These are phyloP conservation scores for Hyppa rectilinea DNA, from an alignment of 2,888 invertebrate genomes.

Conservation along the genomic window DNA sequence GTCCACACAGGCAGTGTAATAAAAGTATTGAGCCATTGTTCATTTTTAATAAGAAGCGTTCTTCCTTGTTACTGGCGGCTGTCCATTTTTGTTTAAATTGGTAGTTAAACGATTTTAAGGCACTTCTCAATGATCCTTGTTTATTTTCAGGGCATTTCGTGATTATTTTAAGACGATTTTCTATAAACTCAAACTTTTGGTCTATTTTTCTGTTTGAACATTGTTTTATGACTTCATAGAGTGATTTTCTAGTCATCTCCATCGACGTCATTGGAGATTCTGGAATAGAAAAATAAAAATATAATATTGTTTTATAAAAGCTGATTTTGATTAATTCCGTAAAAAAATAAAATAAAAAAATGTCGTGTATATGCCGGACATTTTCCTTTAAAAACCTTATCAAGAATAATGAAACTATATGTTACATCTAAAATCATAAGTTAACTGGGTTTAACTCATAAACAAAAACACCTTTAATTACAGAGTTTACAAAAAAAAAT, in stretches of 20 bases:
- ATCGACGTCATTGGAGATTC: constrained; percentile 2
- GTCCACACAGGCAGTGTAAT: constrained; percentile 17
- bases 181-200: constrained; percentile 10
- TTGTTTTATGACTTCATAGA: constrained; percentile 15
- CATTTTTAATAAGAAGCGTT: constrained; percentile 23
- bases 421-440: no score
- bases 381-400: no score
- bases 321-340: neutral
- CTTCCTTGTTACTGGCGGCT: constrained; percentile 22
- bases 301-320: neutral
- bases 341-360: neutral
- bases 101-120: constrained; percentile 3
- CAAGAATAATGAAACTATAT: no score
- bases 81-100: constrained; percentile 33
- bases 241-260: constrained; percentile 26
- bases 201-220: constrained; percentile 6
- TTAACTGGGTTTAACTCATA: constrained; percentile 6
- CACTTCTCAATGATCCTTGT: neutral
- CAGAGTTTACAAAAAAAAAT: neutral
- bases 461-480: constrained; percentile 14
- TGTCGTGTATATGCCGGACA: no score
- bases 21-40: constrained; percentile 16
- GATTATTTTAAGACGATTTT: constrained; percentile 14
- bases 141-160: constrained; percentile 24
- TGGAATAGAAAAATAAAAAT: neutral